Conservation (phyloP, 2,888 invertebrate genomes). For the Eretmocerus hayati region DNA sequence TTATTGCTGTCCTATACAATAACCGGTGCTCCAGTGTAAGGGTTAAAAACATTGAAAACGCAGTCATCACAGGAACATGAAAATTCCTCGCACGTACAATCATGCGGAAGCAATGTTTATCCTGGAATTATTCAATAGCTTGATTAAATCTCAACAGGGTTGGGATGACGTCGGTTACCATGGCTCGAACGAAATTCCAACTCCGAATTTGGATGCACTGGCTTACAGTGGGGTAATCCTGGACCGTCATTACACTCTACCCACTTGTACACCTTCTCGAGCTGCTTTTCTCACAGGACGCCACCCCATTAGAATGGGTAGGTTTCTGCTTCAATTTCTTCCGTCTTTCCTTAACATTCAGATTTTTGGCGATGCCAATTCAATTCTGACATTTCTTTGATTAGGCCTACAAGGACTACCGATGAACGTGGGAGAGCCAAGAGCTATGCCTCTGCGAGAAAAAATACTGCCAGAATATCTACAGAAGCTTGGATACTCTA, state of each 20-base stretch:
- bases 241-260: conserved; percentile 78
- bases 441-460: conserved; percentile 49
- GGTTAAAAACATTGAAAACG: no score
- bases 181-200: conserved; percentile 78
- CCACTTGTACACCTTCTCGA: conserved; percentile 79
- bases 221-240: conserved; percentile 78
- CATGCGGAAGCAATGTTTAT: no score
- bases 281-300: conserved; percentile 76
- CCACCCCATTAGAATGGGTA: conserved; percentile 68
- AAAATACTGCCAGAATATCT: conserved; percentile 51
- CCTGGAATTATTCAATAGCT: no score
- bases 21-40: no score
- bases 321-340: neutral
- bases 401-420: conserved; percentile 52
- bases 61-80: no score
- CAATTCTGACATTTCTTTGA: neutral
- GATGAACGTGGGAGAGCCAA: conserved; percentile 47
- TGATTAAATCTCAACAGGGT: no score
- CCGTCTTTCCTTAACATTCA: neutral
- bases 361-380: no score
- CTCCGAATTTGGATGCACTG: conserved; percentile 83
- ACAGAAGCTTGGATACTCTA: conserved; percentile 48
- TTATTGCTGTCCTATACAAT: no score
- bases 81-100: no score
- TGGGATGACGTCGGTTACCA: conserved; percentile 90